These are phyloP conservation scores for Rhagium mordax DNA, from an alignment of 2,888 invertebrate species.

Conservation along the genomic window DNA sequence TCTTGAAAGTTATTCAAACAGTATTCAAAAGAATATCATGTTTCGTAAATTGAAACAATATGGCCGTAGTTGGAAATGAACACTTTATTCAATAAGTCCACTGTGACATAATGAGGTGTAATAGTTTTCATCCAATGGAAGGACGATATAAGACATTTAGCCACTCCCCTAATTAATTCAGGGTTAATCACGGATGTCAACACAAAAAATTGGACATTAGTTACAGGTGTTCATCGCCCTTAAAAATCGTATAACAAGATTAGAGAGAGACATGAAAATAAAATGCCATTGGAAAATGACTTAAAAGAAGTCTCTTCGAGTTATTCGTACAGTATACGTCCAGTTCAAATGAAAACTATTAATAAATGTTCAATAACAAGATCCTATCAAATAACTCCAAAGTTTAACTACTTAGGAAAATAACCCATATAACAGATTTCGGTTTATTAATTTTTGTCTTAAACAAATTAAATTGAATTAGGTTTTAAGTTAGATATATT, in stretches of 20 bases:
- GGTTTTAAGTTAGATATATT: too few relatives aligned
- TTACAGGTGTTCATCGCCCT: constrained; percentile 5
- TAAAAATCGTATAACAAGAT: neutral
- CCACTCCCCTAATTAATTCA: constrained; percentile 16
- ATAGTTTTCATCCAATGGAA: constrained; percentile 10
- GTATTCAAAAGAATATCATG: neutral
- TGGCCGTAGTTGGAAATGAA: constrained; percentile 11
- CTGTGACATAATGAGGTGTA: constrained; percentile 4
- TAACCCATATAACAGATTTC: too few relatives aligned
- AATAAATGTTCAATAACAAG: too few relatives aligned
- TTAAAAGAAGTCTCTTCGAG: neutral
- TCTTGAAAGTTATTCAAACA: neutral
- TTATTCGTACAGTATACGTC: too few relatives aligned
- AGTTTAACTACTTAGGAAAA: too few relatives aligned
- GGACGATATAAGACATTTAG: neutral
- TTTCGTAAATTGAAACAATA: constrained; percentile 3
- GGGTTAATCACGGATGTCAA: constrained; percentile 10
- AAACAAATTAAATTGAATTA: too few relatives aligned
- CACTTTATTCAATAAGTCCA: constrained; percentile 5
- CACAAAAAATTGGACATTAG: neutral
- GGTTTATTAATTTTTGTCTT: too few relatives aligned
- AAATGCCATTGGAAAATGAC: neutral
- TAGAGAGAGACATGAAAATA: neutral
- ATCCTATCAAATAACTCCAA: too few relatives aligned
- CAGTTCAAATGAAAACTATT: too few relatives aligned